Percentiles rank a stretch among this genome's conserved stretches.
Evolutionary conservation across 2,113 vertebrate genomes (phyloP).

Genomic region (Nothocercus julius): DNA sequence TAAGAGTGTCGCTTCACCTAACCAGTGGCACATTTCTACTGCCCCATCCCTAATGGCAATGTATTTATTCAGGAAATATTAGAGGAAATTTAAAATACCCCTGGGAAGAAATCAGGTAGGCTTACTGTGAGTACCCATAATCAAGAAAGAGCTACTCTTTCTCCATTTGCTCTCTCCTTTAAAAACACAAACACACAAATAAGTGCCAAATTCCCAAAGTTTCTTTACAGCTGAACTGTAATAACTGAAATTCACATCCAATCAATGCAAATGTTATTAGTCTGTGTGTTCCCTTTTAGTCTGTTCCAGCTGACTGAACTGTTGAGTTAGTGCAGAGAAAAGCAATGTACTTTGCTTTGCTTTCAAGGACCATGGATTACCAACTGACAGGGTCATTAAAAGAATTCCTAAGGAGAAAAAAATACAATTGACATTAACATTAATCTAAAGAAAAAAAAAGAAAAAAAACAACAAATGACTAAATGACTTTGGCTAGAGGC

Average conservation of each 20-base stretch:
- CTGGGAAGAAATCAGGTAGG: not conserved
- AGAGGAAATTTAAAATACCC: not conserved
- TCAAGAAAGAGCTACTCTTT: not conserved
- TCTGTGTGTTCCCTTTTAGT: not conserved
- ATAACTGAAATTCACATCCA: slow-evolving; percentile 25
- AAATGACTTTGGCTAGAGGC: slow-evolving; percentile 17
- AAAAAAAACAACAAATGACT: too few species aligned
- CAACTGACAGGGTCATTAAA: slow-evolving; percentile 54
- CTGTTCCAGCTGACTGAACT: slow-evolving; percentile 26
- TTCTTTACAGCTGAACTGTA: not conserved
- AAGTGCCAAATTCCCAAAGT: not conserved
- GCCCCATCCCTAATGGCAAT: not conserved
- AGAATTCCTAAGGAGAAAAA: slow-evolving; percentile 43
- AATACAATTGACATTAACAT: slow-evolving; percentile 34
- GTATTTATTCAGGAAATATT: not conserved
- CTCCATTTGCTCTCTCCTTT: not conserved
- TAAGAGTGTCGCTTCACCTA: not conserved
- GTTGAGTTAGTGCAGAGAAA: not conserved
- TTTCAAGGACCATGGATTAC: slow-evolving; percentile 49
- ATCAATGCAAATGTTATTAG: slow-evolving; percentile 33
- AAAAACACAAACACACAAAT: not conserved
- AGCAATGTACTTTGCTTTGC: slow-evolving; percentile 31
- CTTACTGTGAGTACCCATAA: not conserved
- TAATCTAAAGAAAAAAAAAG: not conserved
- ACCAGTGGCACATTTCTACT: not conserved